A percentile compares a stretch with the other conserved stretches of the same genome.
phyloP scores from a whole-genome alignment of 2,797 vertebrate species.

The Amblyraja radiata region DNA sequence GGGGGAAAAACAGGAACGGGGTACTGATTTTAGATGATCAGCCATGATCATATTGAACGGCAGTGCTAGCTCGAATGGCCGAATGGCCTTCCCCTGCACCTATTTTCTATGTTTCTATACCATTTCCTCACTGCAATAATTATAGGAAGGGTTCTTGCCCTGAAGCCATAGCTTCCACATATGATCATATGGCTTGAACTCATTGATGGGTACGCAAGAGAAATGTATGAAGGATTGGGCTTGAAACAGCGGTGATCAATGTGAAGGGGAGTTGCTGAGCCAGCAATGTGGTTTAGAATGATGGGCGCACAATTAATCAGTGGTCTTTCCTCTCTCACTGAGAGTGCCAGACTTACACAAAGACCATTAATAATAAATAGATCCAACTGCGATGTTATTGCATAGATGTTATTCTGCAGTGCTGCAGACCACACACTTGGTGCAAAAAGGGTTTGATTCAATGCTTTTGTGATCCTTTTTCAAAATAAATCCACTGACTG shows the following conservation, averaged over 20 bases:
- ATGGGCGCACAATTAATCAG: neutral
- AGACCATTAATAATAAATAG: conserved; percentile 34
- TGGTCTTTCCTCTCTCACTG: conserved; percentile 25
- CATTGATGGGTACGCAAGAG: neutral
- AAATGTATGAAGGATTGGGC: neutral
- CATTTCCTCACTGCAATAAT: too few species aligned
- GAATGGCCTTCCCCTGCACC: too few species aligned
- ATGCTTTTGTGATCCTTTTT: conserved; percentile 2
- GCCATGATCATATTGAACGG: too few species aligned
- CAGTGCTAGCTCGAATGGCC: too few species aligned
- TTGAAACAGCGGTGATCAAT: neutral
- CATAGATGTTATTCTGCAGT: conserved; percentile 30
- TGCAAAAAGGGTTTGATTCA: conserved; percentile 31
- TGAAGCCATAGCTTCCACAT: neutral
- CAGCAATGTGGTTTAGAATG: neutral
- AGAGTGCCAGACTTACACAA: conserved; percentile 13
- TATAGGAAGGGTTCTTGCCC: too few species aligned
- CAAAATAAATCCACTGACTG: conserved; percentile 33
- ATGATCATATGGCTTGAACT: neutral
- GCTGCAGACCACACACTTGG: conserved; percentile 33
- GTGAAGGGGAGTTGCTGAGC: neutral
- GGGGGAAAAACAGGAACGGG: too few species aligned
- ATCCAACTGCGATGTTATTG: conserved; percentile 33
- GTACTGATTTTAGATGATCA: too few species aligned
- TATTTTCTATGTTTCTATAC: too few species aligned